Evolutionary conservation across 1,140 invertebrate species (phyloP).

Genomic region (Thaumatotibia leucotreta): DNA sequence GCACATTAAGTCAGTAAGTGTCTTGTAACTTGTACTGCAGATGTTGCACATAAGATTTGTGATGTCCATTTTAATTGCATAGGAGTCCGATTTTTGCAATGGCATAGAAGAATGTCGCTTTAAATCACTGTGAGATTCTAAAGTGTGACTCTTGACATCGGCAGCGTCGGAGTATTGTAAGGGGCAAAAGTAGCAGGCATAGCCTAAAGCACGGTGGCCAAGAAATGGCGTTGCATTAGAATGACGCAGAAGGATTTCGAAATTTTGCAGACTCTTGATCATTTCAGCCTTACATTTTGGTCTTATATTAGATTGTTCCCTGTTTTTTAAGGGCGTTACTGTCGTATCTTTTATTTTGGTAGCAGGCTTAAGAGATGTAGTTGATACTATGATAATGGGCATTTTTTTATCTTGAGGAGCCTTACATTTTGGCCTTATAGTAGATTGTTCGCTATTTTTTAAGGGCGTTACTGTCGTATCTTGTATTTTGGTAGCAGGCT

Average conservation of each 20-base stretch:
- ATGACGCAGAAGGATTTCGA: background rate
- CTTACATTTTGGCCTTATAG: too few relatives aligned
- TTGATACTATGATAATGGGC: too few relatives aligned
- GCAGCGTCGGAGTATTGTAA: background rate
- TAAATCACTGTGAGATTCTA: background rate
- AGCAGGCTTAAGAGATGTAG: too few relatives aligned
- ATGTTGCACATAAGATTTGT: slow-evolving; percentile 27
- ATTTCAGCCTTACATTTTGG: too few relatives aligned
- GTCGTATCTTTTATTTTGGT: too few relatives aligned
- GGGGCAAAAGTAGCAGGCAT: background rate
- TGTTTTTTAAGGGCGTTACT: too few relatives aligned
- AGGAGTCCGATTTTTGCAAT: too few relatives aligned
- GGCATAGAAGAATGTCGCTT: background rate
- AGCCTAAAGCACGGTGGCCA: background rate
- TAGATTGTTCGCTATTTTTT: too few relatives aligned
- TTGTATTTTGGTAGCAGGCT: too few relatives aligned
- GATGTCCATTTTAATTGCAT: slow-evolving; percentile 32
- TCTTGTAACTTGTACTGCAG: slow-evolving; percentile 21
- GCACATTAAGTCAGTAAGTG: slow-evolving; percentile 26
- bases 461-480: too few relatives aligned
- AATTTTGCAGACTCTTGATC: background rate
- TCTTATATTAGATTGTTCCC: too few relatives aligned
- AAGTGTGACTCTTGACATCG: background rate
- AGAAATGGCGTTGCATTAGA: background rate
- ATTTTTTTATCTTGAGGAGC: too few relatives aligned